phyloP scores from a whole-genome alignment of 2,113 vertebrate species.

The Mirza zaza region DNA sequence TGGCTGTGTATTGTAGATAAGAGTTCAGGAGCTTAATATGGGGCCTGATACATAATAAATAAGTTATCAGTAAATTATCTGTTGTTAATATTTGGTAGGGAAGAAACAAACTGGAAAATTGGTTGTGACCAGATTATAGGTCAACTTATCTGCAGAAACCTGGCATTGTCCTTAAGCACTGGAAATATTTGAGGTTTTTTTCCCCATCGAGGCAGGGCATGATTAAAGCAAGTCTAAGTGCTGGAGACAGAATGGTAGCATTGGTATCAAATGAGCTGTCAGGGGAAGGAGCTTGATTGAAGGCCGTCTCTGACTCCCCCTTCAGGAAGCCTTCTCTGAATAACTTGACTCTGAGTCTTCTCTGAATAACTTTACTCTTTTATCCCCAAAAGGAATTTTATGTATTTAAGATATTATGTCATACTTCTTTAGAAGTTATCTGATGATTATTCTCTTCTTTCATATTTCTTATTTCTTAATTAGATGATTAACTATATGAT shows the following conservation, averaged over 20 bases:
- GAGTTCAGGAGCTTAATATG: background rate
- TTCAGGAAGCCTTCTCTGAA: background rate
- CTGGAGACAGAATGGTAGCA: background rate
- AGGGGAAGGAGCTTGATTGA: background rate
- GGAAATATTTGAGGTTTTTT: background rate
- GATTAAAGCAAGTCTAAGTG: background rate
- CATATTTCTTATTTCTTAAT: background rate
- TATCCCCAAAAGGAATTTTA: background rate
- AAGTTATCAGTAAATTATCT: background rate
- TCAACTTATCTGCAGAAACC: background rate
- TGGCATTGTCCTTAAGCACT: background rate
- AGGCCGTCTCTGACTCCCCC: background rate
- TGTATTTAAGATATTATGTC: background rate
- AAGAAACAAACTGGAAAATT: background rate
- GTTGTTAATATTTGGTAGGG: background rate
- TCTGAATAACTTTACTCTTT: background rate
- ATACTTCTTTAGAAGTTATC: background rate
- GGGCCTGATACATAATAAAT: background rate
- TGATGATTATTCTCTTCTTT: background rate
- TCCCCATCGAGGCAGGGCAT: background rate
- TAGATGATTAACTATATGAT: background rate
- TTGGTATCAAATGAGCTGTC: background rate
- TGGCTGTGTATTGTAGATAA: background rate
- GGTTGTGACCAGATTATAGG: background rate
- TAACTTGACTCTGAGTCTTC: background rate